Percentiles rank a stretch among this genome's conserved stretches.
phyloP scores from a whole-genome alignment of 1,140 invertebrate species.

The Ceratina japonica region DNA sequence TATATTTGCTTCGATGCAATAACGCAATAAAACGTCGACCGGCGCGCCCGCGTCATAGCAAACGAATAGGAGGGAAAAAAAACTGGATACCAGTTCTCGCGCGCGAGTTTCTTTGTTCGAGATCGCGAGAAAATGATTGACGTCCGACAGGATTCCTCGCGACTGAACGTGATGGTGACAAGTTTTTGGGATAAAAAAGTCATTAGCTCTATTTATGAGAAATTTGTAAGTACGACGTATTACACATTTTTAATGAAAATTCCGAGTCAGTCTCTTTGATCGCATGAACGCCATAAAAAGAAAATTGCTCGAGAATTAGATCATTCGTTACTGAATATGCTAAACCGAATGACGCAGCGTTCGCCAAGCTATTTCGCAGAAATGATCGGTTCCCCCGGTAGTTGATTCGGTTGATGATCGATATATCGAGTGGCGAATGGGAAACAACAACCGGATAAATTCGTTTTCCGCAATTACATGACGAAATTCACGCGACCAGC shows the following conservation, averaged over 20 bases:
- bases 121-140: constrained; percentile 12
- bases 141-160: background rate
- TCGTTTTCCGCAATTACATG: background rate
- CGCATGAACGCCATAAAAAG: no score
- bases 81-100: background rate
- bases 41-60: background rate
- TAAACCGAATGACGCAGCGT: no score
- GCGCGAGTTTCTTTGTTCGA: background rate
- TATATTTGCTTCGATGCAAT: background rate
- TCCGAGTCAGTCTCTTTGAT: no score
- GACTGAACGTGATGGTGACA: background rate
- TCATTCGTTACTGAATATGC: no score
- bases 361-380: no score
- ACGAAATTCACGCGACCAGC: background rate
- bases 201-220: no score
- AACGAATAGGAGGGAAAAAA: background rate
- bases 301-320: no score
- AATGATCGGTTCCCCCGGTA: background rate
- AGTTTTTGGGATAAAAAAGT: background rate
- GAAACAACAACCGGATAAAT: background rate
- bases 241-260: no score
- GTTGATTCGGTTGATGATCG: constrained; percentile 11
- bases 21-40: background rate
- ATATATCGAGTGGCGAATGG: background rate
- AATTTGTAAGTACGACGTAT: no score